Base-by-base conservation (phyloP, 2,888 invertebrate species). In the Azorinus chamasolen region DNA sequence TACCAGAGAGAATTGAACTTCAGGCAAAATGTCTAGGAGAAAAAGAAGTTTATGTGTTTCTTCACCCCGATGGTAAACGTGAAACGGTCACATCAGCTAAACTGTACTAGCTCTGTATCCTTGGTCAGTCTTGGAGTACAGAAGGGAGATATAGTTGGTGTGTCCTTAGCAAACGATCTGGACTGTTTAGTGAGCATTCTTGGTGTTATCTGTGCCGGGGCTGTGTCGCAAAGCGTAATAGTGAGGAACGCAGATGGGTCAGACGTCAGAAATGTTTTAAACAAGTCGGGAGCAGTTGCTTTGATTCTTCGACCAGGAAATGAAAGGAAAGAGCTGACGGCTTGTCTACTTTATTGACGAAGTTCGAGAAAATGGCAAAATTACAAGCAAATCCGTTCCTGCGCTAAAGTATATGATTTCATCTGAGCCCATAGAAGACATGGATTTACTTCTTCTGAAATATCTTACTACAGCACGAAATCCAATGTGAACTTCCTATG, bases 131-230 rank as follows among this genome's bases (percentile, higher is more conserved):
- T 61, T 3, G 76, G 76, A 25, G 54, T 76, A n/a, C 24, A 45
- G 25, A 65, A 50, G 39, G 76, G 71, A 3, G 76, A 76, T 20
- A 25, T 76, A 16, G 69, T 71, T 14, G 76, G 51, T 1, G 51
- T 55, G 1, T 76, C 61, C 22, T 55, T 65, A 4, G 43, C 54
- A 4, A n/a, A n/a, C n/a, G n/a, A n/a, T n/a, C n/a, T n/a, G n/a
- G n/a, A n/a, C n/a, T n/a, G n/a, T n/a, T n/a, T n/a, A n/a, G n/a
- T n/a, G n/a, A n/a, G n/a, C n/a, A n/a, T n/a, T n/a, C n/a, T n/a
- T n/a, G n/a, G n/a, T n/a, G n/a, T n/a, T n/a, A n/a, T n/a, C n/a
- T n/a, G n/a, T n/a, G n/a, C n/a, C n/a, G n/a, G n/a, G n/a, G 65
- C 55, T 10, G 39, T 71, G 2, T 53, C 58, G 4, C 24, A 62